Evolutionary conservation across 2,797 vertebrate genomes (phyloP).

Genomic region (Microctenopoma stevenorrisi): DNA sequence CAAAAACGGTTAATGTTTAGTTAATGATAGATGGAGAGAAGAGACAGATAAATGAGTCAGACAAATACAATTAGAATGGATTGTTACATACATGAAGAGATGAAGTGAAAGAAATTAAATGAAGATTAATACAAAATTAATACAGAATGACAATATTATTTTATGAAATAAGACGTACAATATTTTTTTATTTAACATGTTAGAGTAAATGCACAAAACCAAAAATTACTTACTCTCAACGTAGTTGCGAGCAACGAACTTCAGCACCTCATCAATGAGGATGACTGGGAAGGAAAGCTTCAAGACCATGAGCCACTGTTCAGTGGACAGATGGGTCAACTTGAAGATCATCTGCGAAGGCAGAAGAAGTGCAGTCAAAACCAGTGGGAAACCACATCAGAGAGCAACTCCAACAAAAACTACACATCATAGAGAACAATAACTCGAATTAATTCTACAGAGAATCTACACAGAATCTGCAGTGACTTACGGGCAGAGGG

Average conservation of each 20-base stretch:
- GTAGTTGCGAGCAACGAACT: constrained; percentile 92
- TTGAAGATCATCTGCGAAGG: constrained; percentile 92
- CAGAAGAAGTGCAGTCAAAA: constrained; percentile 16
- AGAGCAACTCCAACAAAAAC: constrained; percentile 9
- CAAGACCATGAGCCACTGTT: constrained; percentile 90
- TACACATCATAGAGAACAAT: neutral
- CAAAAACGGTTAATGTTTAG: constrained; percentile 59
- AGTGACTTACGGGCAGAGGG: constrained; percentile 89
- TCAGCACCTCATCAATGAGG: constrained; percentile 89
- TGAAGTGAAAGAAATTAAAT: constrained; percentile 20
- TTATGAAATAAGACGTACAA: neutral
- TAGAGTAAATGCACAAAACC: constrained; percentile 10
- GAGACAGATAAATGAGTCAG: constrained; percentile 26
- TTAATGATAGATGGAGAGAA: constrained; percentile 54
- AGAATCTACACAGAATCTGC: neutral
- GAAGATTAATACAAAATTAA: neutral
- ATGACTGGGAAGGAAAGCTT: constrained; percentile 95
- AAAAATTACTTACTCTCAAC: constrained; percentile 86
- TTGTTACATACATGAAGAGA: constrained; percentile 6
- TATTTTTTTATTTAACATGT: neutral
- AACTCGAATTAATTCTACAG: too few relatives aligned
- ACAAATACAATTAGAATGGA: neutral
- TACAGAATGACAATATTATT: neutral
- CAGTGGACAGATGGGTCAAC: constrained; percentile 82
- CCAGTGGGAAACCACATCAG: neutral